Evolutionary conservation across 2,113 vertebrate genomes (phyloP).

Genomic region (Cryptoleucopteryx plumbea): DNA sequence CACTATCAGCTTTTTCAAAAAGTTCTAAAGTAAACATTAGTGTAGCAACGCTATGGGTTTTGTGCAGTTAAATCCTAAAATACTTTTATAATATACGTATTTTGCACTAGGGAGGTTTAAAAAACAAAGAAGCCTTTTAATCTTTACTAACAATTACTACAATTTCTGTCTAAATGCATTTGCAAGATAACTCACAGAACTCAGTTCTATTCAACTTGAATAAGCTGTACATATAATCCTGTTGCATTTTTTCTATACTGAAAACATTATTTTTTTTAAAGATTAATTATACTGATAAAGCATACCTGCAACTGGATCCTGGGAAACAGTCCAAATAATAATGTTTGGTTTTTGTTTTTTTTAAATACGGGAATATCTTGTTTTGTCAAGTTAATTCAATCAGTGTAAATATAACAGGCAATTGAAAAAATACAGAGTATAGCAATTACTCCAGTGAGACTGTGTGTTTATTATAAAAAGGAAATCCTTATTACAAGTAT

Average conservation of each 20-base stretch:
- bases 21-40: neutral
- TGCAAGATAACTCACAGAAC: neutral
- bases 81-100: neutral
- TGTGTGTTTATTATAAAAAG: neutral
- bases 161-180: neutral
- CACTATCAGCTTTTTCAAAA: neutral
- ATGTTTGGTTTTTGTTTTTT: neutral
- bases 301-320: neutral
- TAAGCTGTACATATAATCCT: neutral
- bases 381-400: conserved; percentile 1
- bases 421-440: neutral
- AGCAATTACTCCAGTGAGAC: neutral
- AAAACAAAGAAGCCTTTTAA: neutral
- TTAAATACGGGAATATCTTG: neutral
- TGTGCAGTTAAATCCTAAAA: neutral
- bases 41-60: neutral
- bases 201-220: neutral
- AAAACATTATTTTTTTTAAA: neutral
- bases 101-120: neutral
- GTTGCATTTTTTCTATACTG: neutral
- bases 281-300: neutral
- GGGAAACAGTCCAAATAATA: neutral
- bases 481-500: conserved; percentile 4
- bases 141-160: neutral
- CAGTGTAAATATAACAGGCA: neutral